These are phyloP conservation scores for Corticium candelabrum DNA, from an alignment of 37 sponge, comb jelly and placozoan genomes.

Conservation along the genomic window DNA sequence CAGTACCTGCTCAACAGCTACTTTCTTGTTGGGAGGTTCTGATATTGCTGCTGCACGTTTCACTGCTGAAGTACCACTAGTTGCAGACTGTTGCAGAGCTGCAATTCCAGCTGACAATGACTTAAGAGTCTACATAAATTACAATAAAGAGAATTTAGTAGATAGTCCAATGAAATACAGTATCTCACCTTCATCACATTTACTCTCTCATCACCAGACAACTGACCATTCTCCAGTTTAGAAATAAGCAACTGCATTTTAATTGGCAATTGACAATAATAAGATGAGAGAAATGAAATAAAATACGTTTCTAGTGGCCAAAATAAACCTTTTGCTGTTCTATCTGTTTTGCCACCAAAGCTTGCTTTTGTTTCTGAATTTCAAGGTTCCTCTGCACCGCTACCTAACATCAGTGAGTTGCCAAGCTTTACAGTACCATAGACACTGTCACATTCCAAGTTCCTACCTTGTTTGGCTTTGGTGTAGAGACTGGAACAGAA, in stretches of 20 bases:
- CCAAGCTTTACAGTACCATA: neutral
- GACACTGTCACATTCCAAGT: too few relatives aligned
- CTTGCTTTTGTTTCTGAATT: slow-evolving; percentile 50
- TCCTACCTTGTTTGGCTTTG: too few relatives aligned
- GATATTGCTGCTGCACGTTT: too few relatives aligned
- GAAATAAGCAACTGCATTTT: slow-evolving; percentile 43
- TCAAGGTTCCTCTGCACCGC: slow-evolving; percentile 42
- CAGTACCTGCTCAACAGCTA: too few relatives aligned
- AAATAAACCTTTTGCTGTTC: slow-evolving; percentile 55
- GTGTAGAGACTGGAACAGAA: too few relatives aligned
- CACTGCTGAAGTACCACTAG: slow-evolving; percentile 23
- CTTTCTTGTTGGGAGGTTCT: too few relatives aligned
- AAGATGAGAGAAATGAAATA: neutral
- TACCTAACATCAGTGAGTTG: slow-evolving; percentile 6
- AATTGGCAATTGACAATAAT: neutral
- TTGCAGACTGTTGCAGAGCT: slow-evolving; percentile 22
- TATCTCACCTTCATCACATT: slow-evolving; percentile 47
- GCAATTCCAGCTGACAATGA: slow-evolving; percentile 27
- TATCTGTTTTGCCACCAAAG: slow-evolving; percentile 50
- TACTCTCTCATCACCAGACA: slow-evolving; percentile 47
- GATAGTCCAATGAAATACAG: neutral
- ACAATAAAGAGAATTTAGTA: neutral
- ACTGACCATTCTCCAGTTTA: slow-evolving; percentile 44
- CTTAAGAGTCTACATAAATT: slow-evolving; percentile 45
- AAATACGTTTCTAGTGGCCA: too few relatives aligned